These are phyloP conservation scores for Seriola quinqueradiata DNA, from an alignment of 2,113 vertebrate genomes.

Conservation along the genomic window DNA sequence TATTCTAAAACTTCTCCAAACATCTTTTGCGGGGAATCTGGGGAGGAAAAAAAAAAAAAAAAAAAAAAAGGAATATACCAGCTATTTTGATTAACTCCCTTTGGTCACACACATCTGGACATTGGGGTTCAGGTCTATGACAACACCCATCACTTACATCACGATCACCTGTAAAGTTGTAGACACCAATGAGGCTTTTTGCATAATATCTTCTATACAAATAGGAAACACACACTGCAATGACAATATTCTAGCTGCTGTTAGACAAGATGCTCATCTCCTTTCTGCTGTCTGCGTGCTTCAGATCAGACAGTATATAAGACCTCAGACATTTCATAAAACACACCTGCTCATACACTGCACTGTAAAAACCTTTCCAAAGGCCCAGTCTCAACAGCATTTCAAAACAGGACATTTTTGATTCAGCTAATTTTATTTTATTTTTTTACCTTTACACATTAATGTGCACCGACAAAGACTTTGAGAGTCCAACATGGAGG, in stretches of 20 bases:
- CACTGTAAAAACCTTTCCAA: fast-evolving
- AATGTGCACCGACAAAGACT: too few species aligned
- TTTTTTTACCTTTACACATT: too few species aligned
- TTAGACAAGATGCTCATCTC: background rate
- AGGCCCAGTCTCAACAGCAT: conserved; percentile 18
- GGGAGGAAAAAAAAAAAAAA: background rate
- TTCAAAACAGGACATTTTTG: background rate
- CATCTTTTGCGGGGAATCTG: background rate
- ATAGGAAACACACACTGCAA: conserved; percentile 33
- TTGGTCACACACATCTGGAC: background rate
- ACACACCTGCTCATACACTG: conserved; percentile 18
- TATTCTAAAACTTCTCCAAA: conserved; percentile 5
- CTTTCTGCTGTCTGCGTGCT: background rate
- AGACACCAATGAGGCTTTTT: conserved; percentile 54
- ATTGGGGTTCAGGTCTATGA: conserved; percentile 46
- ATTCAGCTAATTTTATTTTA: background rate
- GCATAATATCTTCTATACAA: conserved; percentile 52
- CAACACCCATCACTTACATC: conserved; percentile 60
- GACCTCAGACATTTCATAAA: conserved; percentile 14
- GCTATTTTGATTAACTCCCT: conserved; percentile 15
- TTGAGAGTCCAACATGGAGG: background rate
- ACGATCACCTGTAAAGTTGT: conserved; percentile 59
- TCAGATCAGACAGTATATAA: background rate
- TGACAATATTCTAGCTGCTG: conserved; percentile 1
- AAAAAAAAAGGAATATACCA: background rate